Percentiles rank a stretch among this genome's conserved stretches.
Evolutionary conservation across 1,140 invertebrate genomes (phyloP).

Genomic region (Sogatella furcifera): DNA sequence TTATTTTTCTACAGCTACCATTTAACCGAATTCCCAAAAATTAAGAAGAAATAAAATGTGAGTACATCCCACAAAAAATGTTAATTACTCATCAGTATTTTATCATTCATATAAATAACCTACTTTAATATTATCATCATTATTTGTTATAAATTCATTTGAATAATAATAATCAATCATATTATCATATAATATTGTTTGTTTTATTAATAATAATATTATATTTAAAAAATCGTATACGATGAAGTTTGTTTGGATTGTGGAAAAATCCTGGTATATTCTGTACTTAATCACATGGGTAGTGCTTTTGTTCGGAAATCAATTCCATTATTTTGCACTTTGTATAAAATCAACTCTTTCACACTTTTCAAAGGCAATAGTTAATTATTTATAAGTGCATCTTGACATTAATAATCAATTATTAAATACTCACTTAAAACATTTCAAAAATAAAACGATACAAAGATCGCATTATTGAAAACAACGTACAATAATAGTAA

Average conservation of each 20-base stretch:
- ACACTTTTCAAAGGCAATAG: slow-evolving; percentile 5
- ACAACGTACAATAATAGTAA: too few species aligned
- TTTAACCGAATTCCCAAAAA: neutral
- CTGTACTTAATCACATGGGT: slow-evolving; percentile 1
- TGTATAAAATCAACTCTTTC: slow-evolving; percentile 10
- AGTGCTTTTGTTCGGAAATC: neutral
- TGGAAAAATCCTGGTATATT: slow-evolving; percentile 13
- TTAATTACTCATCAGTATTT: neutral
- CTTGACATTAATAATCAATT: slow-evolving; percentile 4
- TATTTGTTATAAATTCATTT: slow-evolving; percentile 7
- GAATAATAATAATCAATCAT: slow-evolving; percentile 12
- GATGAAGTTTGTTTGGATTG: slow-evolving; percentile 7
- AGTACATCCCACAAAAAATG: neutral
- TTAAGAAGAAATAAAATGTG: neutral
- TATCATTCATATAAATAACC: neutral
- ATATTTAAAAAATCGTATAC: slow-evolving; percentile 16
- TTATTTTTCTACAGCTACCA: neutral
- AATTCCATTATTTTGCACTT: neutral
- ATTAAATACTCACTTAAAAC: slow-evolving; percentile 5
- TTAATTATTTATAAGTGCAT: slow-evolving; percentile 10
- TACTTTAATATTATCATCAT: slow-evolving; percentile 11
- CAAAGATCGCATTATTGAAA: too few species aligned
- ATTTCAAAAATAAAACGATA: neutral
- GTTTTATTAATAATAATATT: neutral
- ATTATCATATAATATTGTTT: slow-evolving; percentile 14